Percentiles rank a stretch among this genome's conserved stretches.
These are phyloP conservation scores for Crotalus tigris DNA, from an alignment of 2,113 vertebrate species.

Conservation along the genomic window DNA sequence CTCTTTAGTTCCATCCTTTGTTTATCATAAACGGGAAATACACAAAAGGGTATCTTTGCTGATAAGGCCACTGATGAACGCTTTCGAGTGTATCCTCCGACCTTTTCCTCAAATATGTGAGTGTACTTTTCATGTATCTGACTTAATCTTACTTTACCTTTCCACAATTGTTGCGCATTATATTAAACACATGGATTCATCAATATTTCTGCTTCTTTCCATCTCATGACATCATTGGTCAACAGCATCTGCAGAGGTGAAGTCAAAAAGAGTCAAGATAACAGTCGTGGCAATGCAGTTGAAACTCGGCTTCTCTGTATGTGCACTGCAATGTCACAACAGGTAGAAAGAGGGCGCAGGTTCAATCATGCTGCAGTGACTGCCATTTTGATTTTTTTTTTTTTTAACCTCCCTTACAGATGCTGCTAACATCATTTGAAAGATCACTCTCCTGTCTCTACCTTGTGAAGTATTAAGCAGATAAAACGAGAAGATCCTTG, in stretches of 20 bases:
- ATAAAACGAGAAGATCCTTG: not conserved
- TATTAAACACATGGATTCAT: constrained; percentile 36
- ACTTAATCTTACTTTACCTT: constrained; percentile 18
- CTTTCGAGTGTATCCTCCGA: constrained; percentile 20
- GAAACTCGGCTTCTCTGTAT: too few relatives aligned
- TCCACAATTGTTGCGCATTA: not conserved
- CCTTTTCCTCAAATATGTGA: not conserved
- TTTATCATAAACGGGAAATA: not conserved
- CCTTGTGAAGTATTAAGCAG: not conserved
- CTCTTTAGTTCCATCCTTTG: constrained; percentile 26
- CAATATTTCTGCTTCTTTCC: constrained; percentile 13
- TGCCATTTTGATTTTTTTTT: not conserved
- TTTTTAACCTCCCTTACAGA: not conserved
- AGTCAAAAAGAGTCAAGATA: too few relatives aligned
- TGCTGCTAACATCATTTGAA: constrained; percentile 1
- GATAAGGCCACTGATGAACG: not conserved
- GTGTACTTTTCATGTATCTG: constrained; percentile 1
- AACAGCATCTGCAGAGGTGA: not conserved
- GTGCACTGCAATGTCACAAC: too few relatives aligned
- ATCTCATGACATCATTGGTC: not conserved
- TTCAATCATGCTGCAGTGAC: too few relatives aligned
- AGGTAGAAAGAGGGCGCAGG: too few relatives aligned
- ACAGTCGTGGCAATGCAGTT: too few relatives aligned
- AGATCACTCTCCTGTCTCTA: not conserved
- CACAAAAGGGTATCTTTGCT: not conserved